These are phyloP conservation scores for Adineta ricciae DNA, from an alignment of 2,888 invertebrate species.

Conservation along the genomic window DNA sequence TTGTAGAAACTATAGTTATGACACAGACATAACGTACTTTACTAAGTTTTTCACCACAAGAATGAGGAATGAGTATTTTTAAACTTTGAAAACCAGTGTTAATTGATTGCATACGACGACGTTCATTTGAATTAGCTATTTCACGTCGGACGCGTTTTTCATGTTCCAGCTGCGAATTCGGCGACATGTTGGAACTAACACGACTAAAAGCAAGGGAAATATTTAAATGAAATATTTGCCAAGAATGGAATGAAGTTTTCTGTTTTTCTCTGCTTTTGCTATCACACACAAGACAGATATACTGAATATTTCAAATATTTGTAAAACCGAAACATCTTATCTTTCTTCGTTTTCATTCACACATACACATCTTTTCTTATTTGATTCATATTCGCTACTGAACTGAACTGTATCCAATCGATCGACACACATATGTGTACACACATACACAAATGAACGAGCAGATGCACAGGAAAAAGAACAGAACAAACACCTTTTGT, in stretches of 20 bases:
- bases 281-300: background rate
- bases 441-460: background rate
- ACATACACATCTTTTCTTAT: background rate
- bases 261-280: too few species aligned
- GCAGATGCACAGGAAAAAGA: background rate
- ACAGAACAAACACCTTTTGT: background rate
- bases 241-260: background rate
- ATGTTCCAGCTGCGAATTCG: constrained; percentile 57
- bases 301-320: background rate
- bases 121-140: constrained; percentile 97
- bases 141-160: constrained; percentile 90
- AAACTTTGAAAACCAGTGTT: constrained; percentile 96
- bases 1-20: too few species aligned
- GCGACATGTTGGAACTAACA: constrained; percentile 1
- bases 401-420: background rate
- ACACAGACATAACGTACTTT: constrained; percentile 63
- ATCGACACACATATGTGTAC: too few species aligned
- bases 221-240: background rate
- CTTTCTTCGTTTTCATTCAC: background rate
- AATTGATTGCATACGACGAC: constrained; percentile 96
- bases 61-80: constrained; percentile 68
- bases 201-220: background rate
- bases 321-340: too few species aligned
- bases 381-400: background rate
- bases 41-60: constrained; percentile 83